Conservation (phyloP, 2,888 invertebrate genomes). For the Mesodorylaimus sp. region DNA sequence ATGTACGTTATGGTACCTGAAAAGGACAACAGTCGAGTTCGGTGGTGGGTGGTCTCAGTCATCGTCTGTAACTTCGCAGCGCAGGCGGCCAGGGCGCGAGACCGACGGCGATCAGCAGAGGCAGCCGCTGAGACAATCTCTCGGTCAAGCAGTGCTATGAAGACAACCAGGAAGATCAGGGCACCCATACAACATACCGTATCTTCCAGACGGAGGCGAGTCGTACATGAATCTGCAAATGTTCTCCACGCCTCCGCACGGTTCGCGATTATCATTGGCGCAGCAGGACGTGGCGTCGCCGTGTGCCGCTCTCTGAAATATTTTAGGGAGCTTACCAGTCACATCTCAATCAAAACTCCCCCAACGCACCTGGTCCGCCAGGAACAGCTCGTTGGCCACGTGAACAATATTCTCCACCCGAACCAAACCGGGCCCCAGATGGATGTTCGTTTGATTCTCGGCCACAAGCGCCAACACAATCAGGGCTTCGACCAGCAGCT, state of each 20-base stretch:
- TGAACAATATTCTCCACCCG: constrained; percentile 73
- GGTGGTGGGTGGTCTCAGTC: no score
- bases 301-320: constrained; percentile 53
- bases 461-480: constrained; percentile 77
- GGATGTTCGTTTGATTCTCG: constrained; percentile 18
- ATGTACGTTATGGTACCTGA: constrained; percentile 10
- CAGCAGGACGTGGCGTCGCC: constrained; percentile 87
- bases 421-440: constrained; percentile 22
- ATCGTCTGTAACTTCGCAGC: no score
- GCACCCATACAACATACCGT: no score
- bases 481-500: constrained; percentile 77
- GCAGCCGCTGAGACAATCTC: no score
- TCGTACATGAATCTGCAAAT: constrained; percentile 95
- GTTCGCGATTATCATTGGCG: constrained; percentile 36
- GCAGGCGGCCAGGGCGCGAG: no score
- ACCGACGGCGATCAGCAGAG: no score
- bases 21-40: no score
- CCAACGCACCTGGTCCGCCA: constrained; percentile 67
- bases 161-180: constrained; percentile 65
- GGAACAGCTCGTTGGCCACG: constrained; percentile 76
- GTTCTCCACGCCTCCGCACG: constrained; percentile 75
- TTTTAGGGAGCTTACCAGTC: neutral
- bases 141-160: no score
- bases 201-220: constrained; percentile 89
- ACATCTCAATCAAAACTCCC: neutral